phyloP scores from a whole-genome alignment of 2,113 vertebrate species.

The Patagioenas fasciata region DNA sequence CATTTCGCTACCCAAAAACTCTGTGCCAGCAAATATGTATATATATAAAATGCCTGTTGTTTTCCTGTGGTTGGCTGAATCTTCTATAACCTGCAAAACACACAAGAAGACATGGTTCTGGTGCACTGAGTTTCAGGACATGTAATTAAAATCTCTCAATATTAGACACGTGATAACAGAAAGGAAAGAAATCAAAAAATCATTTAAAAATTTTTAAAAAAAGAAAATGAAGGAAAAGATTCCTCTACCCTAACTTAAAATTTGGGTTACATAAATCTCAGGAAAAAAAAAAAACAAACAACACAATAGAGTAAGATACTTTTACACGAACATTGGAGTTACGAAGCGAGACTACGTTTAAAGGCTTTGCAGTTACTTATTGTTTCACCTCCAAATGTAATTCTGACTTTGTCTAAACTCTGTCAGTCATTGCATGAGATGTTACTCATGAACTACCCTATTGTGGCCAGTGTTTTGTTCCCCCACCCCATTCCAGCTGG shows the following conservation, averaged over 20 bases:
- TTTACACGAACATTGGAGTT: not conserved
- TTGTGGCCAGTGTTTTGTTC: slow-evolving; percentile 64
- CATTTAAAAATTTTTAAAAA: not conserved
- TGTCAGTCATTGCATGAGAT: slow-evolving; percentile 54
- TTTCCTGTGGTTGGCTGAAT: not conserved
- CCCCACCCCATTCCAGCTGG: slow-evolving; percentile 70
- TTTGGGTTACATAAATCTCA: not conserved
- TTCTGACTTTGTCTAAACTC: slow-evolving; percentile 54
- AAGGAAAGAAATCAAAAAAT: not conserved
- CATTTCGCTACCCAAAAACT: slow-evolving; percentile 26
- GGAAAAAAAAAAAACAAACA: not conserved
- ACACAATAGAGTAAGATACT: not conserved
- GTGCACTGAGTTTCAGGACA: not conserved
- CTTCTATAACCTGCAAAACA: not conserved
- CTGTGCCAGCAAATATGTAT: not conserved
- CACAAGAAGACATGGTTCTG: not conserved
- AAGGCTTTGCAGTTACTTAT: slow-evolving; percentile 18
- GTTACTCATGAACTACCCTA: slow-evolving; percentile 65
- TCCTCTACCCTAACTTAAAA: not conserved
- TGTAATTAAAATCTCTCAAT: not conserved
- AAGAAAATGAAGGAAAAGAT: not conserved
- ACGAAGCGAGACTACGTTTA: not conserved
- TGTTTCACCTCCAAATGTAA: slow-evolving; percentile 29
- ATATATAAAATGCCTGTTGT: not conserved
- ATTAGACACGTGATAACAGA: not conserved